Evolutionary conservation across 1,140 invertebrate species (phyloP).

Genomic region (Metopolophium dirhodum): DNA sequence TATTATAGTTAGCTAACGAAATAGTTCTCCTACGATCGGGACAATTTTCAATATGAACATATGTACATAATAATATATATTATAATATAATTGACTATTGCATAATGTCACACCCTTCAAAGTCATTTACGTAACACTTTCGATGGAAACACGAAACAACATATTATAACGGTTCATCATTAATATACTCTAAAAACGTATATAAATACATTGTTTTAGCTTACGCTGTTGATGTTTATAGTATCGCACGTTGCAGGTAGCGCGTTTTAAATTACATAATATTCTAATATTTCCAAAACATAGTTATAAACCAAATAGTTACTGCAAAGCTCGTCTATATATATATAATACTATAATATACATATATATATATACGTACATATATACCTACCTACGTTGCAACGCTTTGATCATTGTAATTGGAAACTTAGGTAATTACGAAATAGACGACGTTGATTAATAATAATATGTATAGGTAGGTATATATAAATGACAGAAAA

Average conservation of each 20-base stretch:
- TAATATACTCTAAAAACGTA: background rate
- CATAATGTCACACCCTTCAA: background rate
- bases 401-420: constrained; percentile 8
- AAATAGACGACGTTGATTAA: background rate
- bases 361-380: too few species aligned
- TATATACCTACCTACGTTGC: background rate
- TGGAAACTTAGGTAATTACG: background rate
- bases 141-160: background rate
- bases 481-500: background rate
- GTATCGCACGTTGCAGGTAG: background rate
- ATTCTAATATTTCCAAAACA: background rate
- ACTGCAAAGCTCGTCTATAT: background rate
- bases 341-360: too few species aligned
- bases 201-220: background rate
- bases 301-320: background rate
- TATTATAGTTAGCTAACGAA: background rate
- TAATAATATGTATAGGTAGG: background rate
- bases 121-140: background rate
- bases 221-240: background rate
- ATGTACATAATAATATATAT: too few species aligned
- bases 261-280: background rate
- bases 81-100: background rate
- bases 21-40: background rate
- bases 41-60: background rate
- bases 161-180: background rate